Percentiles rank a stretch among this genome's conserved stretches.
Conservation (phyloP, 2,888 invertebrate genomes). For the Euproctis similis region DNA sequence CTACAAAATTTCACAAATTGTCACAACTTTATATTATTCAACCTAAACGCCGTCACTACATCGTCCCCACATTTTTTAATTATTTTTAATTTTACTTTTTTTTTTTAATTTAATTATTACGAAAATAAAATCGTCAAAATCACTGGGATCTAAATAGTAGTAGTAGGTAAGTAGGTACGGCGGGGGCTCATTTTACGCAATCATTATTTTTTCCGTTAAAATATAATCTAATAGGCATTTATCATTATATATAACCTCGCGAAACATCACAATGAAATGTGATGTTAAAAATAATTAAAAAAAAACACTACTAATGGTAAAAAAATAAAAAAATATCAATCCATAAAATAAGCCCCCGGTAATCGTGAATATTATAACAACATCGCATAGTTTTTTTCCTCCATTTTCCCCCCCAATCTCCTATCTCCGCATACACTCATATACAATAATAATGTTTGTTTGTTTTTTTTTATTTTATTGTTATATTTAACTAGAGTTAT, state of each 20-base stretch:
- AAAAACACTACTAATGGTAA: slow-evolving; percentile 75
- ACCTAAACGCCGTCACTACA: slow-evolving; percentile 76
- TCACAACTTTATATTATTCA: slow-evolving; percentile 75
- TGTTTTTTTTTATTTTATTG: slow-evolving; percentile 33
- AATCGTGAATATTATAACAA: slow-evolving; percentile 41
- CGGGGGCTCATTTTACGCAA: slow-evolving; percentile 68
- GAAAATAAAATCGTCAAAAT: slow-evolving; percentile 75
- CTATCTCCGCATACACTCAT: slow-evolving; percentile 24
- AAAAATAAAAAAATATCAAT: slow-evolving; percentile 76
- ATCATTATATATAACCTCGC: slow-evolving; percentile 61
- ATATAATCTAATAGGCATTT: slow-evolving; percentile 76
- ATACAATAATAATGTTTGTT: slow-evolving; percentile 49
- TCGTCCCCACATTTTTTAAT: slow-evolving; percentile 76
- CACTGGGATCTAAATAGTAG: slow-evolving; percentile 70
- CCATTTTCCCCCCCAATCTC: too few relatives aligned
- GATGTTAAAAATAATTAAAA: slow-evolving; percentile 71
- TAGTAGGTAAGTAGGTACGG: slow-evolving; percentile 46
- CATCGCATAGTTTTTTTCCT: too few relatives aligned
- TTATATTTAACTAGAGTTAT: slow-evolving; percentile 77
- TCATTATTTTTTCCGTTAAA: slow-evolving; percentile 73
- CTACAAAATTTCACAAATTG: slow-evolving; percentile 77
- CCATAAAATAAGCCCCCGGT: slow-evolving; percentile 69
- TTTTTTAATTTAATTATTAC: too few relatives aligned
- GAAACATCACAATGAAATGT: slow-evolving; percentile 65
- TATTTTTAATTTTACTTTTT: too few relatives aligned